Percentiles rank a stretch among this genome's conserved stretches.
These are phyloP conservation scores for Clarias pachynema DNA, from an alignment of 2,797 vertebrate genomes.

Conservation along the genomic window DNA sequence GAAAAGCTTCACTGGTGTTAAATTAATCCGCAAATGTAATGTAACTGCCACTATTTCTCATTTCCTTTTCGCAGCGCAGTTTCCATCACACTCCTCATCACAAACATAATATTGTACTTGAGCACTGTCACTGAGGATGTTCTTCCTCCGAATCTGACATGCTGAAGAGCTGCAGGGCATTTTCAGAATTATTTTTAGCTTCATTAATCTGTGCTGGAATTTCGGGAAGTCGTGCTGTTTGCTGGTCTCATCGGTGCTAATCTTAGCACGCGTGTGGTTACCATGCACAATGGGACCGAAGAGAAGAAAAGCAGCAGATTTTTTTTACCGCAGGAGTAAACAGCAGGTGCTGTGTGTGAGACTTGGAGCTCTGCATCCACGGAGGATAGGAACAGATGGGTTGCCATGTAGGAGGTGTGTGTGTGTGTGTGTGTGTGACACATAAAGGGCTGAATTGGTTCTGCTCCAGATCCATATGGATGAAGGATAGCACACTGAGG, in stretches of 20 bases:
- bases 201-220: constrained; percentile 22
- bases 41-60: background rate
- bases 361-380: background rate
- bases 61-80: background rate
- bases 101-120: background rate
- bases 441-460: constrained; percentile 59
- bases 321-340: constrained; percentile 5
- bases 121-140: background rate
- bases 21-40: background rate
- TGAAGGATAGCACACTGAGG: constrained; percentile 59
- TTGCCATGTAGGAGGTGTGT: constrained; percentile 45
- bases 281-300: background rate
- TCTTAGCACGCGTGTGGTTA: background rate
- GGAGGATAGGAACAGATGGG: constrained; percentile 53
- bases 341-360: background rate
- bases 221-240: constrained; percentile 33
- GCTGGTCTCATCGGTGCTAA: constrained; percentile 31
- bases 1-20: background rate
- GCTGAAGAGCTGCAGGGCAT: background rate
- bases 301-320: constrained; percentile 23
- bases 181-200: constrained; percentile 21
- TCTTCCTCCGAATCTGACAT: background rate
- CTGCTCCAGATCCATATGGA: constrained; percentile 65
- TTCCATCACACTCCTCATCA: background rate
- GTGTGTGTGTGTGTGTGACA: constrained; percentile 45